Conservation (phyloP, 2,797 vertebrate genomes). For the Sebastes hubbsi region DNA sequence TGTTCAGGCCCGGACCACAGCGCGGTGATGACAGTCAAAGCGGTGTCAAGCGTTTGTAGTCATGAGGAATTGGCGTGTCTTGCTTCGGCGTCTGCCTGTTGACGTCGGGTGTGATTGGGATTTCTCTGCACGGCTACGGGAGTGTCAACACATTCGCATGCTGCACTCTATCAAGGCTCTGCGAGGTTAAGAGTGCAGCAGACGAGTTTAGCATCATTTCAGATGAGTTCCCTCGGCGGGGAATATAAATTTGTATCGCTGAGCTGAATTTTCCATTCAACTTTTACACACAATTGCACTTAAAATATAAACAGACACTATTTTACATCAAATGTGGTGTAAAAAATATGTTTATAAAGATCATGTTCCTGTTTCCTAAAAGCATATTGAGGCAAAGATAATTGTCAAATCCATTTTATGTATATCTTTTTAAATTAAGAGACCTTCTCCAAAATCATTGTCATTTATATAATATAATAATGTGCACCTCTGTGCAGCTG, state of each 20-base stretch:
- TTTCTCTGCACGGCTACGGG: slow-evolving; percentile 59
- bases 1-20: background rate
- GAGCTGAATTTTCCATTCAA: slow-evolving; percentile 11
- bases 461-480: too few relatives aligned
- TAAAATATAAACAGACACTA: background rate
- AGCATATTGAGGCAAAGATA: too few relatives aligned
- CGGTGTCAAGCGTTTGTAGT: slow-evolving; percentile 17
- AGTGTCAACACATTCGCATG: slow-evolving; percentile 56
- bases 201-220: slow-evolving; percentile 57
- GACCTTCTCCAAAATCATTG: too few relatives aligned
- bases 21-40: background rate
- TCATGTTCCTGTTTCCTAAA: too few relatives aligned
- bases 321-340: background rate
- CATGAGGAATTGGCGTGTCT: slow-evolving; percentile 7
- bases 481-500: background rate
- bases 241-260: slow-evolving; percentile 25
- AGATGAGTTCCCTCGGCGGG: slow-evolving; percentile 23
- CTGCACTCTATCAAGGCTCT: slow-evolving; percentile 64
- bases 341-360: too few relatives aligned
- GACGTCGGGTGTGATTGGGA: slow-evolving; percentile 43
- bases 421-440: too few relatives aligned
- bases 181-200: slow-evolving; percentile 62
- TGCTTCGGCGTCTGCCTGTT: background rate
- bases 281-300: background rate
- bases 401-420: too few relatives aligned